Evolutionary conservation across 1,140 invertebrate genomes (phyloP).

Genomic region (Olivierus martensii): DNA sequence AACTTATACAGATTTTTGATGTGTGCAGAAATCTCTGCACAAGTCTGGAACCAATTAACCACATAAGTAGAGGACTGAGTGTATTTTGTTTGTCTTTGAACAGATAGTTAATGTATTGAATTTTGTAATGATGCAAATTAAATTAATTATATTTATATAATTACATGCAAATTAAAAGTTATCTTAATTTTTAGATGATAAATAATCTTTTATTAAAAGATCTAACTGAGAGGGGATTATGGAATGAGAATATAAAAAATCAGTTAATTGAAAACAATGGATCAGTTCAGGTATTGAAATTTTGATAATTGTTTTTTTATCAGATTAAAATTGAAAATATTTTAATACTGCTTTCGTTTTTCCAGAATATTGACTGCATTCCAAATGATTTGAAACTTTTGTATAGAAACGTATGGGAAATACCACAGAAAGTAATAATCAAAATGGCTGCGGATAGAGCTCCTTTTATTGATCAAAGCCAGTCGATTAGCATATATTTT

Average conservation of each 20-base stretch:
- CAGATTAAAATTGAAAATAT: too few species aligned
- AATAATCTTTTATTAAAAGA: constrained; percentile 93
- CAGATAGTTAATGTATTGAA: too few species aligned
- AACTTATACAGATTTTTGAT: too few species aligned
- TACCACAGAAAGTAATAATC: constrained; percentile 82
- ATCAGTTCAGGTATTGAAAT: constrained; percentile 57
- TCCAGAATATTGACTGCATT: constrained; percentile 65
- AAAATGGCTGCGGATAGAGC: constrained; percentile 96
- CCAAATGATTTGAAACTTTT: constrained; percentile 76
- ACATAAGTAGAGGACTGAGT: too few species aligned
- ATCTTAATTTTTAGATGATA: constrained; percentile 75
- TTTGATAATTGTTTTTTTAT: too few species aligned
- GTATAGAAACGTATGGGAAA: constrained; percentile 99
- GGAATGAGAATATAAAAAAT: constrained; percentile 96
- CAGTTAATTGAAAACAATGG: constrained; percentile 79
- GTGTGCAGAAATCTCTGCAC: too few species aligned
- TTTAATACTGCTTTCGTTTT: too few species aligned
- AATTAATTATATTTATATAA: too few species aligned
- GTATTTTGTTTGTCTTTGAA: too few species aligned
- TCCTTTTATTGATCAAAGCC: constrained; percentile 96
- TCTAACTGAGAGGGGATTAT: constrained; percentile 74
- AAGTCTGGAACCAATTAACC: too few species aligned
- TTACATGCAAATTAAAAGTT: too few species aligned
- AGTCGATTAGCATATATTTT: constrained; percentile 93
- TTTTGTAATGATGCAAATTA: too few species aligned